Percentiles rank a stretch among this genome's conserved stretches.
These are phyloP conservation scores for Lepisosteus oculatus DNA, from an alignment of 2,113 vertebrate species.

Conservation along the genomic window DNA sequence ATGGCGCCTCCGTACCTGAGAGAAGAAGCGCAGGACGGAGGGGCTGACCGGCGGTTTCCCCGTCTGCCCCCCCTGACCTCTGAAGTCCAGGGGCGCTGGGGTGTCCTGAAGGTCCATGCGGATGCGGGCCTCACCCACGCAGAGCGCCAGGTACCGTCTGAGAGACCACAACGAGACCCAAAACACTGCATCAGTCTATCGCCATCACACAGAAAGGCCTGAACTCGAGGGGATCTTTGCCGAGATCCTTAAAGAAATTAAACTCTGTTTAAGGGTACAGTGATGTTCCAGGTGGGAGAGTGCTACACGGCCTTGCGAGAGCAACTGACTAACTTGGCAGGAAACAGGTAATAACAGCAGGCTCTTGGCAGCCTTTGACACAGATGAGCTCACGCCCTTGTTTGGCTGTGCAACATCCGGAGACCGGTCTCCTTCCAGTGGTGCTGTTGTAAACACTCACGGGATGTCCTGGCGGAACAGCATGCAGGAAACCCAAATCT, in stretches of 20 bases:
- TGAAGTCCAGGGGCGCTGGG: conserved; percentile 33
- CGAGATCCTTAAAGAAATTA: too few relatives aligned
- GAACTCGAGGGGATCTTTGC: too few relatives aligned
- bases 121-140: conserved; percentile 86
- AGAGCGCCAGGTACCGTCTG: conserved; percentile 87
- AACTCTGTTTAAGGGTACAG: too few relatives aligned
- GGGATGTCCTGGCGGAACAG: conserved; percentile 85
- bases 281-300: too few relatives aligned
- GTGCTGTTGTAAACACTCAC: conserved; percentile 64
- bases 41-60: conserved; percentile 65
- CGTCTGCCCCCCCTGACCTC: conserved; percentile 39
- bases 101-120: conserved; percentile 80
- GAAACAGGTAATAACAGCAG: too few relatives aligned
- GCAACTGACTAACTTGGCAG: too few relatives aligned
- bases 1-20: conserved; percentile 70
- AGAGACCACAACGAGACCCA: conserved; percentile 1
- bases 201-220: too few relatives aligned
- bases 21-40: conserved; percentile 73
- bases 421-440: too few relatives aligned
- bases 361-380: too few relatives aligned
- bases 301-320: too few relatives aligned
- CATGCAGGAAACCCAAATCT: conserved; percentile 92
- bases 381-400: too few relatives aligned
- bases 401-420: too few relatives aligned
- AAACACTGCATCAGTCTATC: background rate